Base-by-base conservation (phyloP, 2,113 vertebrate genomes). In the Sprattus sprattus region DNA sequence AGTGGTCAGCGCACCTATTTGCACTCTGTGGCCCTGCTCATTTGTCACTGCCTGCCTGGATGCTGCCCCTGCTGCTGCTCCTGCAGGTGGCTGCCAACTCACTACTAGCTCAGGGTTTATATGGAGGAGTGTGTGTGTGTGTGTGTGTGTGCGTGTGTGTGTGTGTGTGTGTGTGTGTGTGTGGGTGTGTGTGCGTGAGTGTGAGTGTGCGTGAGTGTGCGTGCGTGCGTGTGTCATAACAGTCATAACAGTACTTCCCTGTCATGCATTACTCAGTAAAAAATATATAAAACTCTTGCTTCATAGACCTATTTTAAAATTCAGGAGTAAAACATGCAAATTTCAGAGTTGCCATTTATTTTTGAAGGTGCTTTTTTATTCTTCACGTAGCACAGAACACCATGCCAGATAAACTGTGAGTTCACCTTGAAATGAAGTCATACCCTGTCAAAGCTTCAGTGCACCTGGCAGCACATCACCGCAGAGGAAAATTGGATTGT, bases 131-230 rank as follows among this genome's bases (percentile, higher is more conserved):
- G n/a, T 67, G 64, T 25, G 64, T 67, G 64, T 67, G 64, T 25
- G 64, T 28, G 57, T 28, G 64, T 71, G 64, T 71, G 64, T 67
- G 60, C 25, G 60, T 25, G 60, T 67, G 60, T 67, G 22, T 67
- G 60, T 67, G 60, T 67, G 60, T 67, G 60, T 67, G 60, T 25
- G 60, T 64, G 60, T 64, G 60, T 25, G 60, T 64, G 60, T 64
- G 60, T 64, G 60, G n/a, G 60, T 64, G 60, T 25, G 60, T 64
- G 60, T 64, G 60, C 25, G 60, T 64, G 60, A 25, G 54, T 57
- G 54, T 57, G 54, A 18, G 54, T 57, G 54, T 57, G 54, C 18
- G 54, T 57, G 54, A 1, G 54, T 60, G 54, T 60, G 54, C 18
- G 60, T 64, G 60, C n/a, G 20, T 64, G 60, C 6, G 60, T 64